A percentile compares a stretch with the other conserved stretches of the same genome.
phyloP scores from a whole-genome alignment of 2,888 invertebrate genomes.

The Deilephila elpenor region DNA sequence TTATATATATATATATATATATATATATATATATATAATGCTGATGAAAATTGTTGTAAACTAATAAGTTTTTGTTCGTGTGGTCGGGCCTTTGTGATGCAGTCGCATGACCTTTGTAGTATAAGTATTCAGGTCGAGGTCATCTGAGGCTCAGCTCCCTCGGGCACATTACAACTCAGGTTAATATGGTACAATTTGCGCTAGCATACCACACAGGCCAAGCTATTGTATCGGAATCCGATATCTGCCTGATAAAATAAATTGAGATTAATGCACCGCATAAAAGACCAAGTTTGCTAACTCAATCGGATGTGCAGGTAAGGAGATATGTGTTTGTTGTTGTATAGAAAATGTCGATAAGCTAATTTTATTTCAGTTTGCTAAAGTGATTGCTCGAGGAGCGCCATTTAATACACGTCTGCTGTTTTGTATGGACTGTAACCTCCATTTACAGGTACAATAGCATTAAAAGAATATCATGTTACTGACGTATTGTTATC shows the following conservation, averaged over 20 bases:
- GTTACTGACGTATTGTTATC: conserved; percentile 5
- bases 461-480: conserved; percentile 8
- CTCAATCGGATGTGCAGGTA: not conserved
- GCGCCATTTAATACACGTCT: not conserved
- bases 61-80: conserved; percentile 32
- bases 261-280: conserved; percentile 8
- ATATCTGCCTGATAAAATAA: conserved; percentile 2
- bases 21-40: not conserved
- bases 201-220: conserved; percentile 28
- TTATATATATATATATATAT: not conserved
- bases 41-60: conserved; percentile 31
- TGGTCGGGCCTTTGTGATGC: conserved; percentile 47
- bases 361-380: conserved; percentile 25
- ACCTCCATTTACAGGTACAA: not conserved
- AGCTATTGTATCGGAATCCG: conserved; percentile 12
- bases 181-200: conserved; percentile 27
- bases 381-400: conserved; percentile 25
- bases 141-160: conserved; percentile 53
- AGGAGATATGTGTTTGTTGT: conserved; percentile 1
- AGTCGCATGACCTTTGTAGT: conserved; percentile 60
- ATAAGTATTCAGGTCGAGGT: conserved; percentile 67
- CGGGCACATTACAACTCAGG: conserved; percentile 40
- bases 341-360: not conserved
- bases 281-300: not conserved
- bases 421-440: not conserved